Evolutionary conservation across 35 echinoderm and acorn worm genomes (phyloP).

Genomic region (Stichopus chloronotus): DNA sequence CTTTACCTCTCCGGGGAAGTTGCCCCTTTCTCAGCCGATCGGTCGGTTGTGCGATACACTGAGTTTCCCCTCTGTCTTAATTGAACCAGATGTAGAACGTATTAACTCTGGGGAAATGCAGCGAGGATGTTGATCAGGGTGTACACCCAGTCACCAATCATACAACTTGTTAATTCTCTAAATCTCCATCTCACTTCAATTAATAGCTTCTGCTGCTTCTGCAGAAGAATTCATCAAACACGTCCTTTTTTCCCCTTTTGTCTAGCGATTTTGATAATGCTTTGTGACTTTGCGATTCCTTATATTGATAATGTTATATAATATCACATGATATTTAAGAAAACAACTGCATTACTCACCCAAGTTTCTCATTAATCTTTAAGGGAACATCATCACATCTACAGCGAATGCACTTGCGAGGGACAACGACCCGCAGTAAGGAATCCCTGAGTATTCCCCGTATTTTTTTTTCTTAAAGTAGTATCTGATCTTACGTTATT

Average conservation of each 20-base stretch:
- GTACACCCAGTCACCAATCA: too few relatives aligned
- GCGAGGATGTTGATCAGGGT: too few relatives aligned
- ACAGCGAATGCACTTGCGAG: background rate
- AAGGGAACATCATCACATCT: background rate
- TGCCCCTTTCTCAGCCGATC: background rate
- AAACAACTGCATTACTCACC: background rate
- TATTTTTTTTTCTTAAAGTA: background rate
- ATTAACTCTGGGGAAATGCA: background rate
- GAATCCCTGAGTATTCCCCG: background rate
- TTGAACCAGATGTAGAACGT: background rate
- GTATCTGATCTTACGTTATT: background rate
- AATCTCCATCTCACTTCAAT: too few relatives aligned
- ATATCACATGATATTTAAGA: background rate
- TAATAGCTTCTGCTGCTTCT: too few relatives aligned
- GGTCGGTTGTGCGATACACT: background rate
- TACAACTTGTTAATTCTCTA: too few relatives aligned
- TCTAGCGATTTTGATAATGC: too few relatives aligned
- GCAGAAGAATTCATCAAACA: too few relatives aligned
- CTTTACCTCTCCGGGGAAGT: background rate
- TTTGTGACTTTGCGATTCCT: background rate
- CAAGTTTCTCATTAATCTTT: background rate
- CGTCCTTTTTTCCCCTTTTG: too few relatives aligned
- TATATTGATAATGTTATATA: background rate
- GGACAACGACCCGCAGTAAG: background rate
- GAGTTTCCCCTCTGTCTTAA: background rate